A percentile compares a stretch with the other conserved stretches of the same genome.
Conservation (phyloP, 2,888 invertebrate species). For the Diarsia rubi region DNA sequence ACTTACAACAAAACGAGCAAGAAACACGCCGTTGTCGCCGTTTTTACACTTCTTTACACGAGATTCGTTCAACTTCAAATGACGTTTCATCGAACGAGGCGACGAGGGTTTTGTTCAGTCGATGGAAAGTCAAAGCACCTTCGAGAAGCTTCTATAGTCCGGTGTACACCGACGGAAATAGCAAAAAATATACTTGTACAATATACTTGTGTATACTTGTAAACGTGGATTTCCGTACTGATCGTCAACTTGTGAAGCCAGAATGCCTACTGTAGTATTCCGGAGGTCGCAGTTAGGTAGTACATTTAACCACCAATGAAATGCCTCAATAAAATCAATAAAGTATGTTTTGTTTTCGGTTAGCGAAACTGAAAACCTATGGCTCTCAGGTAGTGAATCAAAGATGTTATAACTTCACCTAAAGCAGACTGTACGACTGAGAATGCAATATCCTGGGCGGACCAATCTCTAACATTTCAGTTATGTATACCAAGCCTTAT, state of each 20-base stretch:
- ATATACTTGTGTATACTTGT: no score
- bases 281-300: not conserved
- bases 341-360: not conserved
- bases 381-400: not conserved
- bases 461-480: not conserved
- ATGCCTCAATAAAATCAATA: not conserved
- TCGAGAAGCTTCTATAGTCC: conserved; percentile 74
- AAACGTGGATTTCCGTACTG: not conserved
- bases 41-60: conserved; percentile 42
- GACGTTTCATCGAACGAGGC: conserved; percentile 64
- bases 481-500: not conserved
- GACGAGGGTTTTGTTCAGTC: conserved; percentile 38
- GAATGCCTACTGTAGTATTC: not conserved
- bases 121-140: conserved; percentile 60
- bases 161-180: conserved; percentile 17
- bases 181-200: not conserved
- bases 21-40: conserved; percentile 61
- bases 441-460: not conserved
- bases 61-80: conserved; percentile 60
- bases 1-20: conserved; percentile 55
- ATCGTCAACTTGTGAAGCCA: not conserved
- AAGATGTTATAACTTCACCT: not conserved
- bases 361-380: not conserved
- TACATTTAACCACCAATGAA: not conserved
- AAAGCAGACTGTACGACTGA: not conserved